A percentile compares a stretch with the other conserved stretches of the same genome.
Conservation (phyloP, 2,113 vertebrate genomes). For the Cairina moschata region DNA sequence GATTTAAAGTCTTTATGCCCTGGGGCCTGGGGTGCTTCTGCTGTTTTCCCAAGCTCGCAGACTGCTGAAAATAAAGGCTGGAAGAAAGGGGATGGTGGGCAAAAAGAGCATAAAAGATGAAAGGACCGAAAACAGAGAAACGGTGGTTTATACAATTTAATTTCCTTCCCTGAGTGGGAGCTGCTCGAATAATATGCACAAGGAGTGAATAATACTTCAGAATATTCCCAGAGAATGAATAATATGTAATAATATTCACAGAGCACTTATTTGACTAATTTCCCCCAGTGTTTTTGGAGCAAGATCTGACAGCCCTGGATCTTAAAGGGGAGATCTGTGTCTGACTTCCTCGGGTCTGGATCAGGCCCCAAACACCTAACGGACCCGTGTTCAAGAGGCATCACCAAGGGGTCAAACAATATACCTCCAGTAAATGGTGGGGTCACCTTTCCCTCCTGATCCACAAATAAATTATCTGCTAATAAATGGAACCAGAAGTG, state of each 20-base stretch:
- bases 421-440: neutral
- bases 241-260: constrained; percentile 6
- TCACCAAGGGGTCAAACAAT: neutral
- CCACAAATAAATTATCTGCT: constrained; percentile 7
- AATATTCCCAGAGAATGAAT: constrained; percentile 39
- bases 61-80: neutral
- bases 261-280: constrained; percentile 33
- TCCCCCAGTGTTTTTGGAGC: constrained; percentile 18
- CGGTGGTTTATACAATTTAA: neutral
- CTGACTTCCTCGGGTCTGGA: neutral
- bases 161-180: constrained; percentile 1
- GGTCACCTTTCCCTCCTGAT: neutral
- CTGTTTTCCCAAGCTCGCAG: neutral
- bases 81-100: neutral
- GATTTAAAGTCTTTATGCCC: rapidly evolving
- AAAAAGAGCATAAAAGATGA: neutral
- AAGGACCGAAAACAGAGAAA: neutral
- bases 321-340: neutral
- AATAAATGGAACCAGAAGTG: constrained; percentile 42
- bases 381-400: neutral
- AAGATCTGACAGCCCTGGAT: neutral
- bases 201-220: constrained; percentile 6
- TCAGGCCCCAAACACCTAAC: neutral
- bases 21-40: neutral
- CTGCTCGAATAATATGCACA: constrained; percentile 1